These are phyloP conservation scores for Rotaria sp. DNA, from an alignment of 2,888 invertebrate genomes.

Conservation along the genomic window DNA sequence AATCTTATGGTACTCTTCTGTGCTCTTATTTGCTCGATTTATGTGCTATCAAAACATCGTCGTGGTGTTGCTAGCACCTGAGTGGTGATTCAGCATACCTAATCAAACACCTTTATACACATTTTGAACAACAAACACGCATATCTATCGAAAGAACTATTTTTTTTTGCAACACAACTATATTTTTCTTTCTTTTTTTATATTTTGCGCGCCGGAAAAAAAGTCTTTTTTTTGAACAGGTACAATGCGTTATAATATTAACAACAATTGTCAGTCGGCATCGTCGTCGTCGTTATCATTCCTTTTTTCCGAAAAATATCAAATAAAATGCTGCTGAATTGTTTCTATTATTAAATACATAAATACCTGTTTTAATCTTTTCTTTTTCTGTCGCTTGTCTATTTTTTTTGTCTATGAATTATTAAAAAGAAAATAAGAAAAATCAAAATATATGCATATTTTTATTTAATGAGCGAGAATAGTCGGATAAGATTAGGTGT, in stretches of 20 bases:
- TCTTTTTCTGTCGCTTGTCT: neutral
- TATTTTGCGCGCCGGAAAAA: neutral
- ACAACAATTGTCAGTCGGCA: neutral
- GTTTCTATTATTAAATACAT: neutral
- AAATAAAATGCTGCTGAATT: neutral
- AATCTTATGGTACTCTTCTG: neutral
- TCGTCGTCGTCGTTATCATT: neutral
- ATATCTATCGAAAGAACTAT: neutral
- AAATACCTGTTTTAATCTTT: neutral
- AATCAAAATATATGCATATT: neutral
- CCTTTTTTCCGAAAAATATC: neutral
- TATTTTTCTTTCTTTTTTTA: neutral
- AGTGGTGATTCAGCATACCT: neutral
- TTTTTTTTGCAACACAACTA: conserved; percentile 22
- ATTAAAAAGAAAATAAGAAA: neutral
- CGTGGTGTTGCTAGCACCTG: conserved; percentile 4
- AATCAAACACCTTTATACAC: neutral
- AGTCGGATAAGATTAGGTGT: too few species aligned
- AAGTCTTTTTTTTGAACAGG: neutral
- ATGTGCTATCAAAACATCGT: neutral
- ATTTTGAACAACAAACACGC: neutral
- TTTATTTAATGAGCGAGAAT: neutral
- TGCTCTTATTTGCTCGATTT: neutral
- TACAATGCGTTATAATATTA: neutral
- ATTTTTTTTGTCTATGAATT: neutral